Base-by-base conservation (phyloP, 1,140 invertebrate genomes). In the Ips nitidus region DNA sequence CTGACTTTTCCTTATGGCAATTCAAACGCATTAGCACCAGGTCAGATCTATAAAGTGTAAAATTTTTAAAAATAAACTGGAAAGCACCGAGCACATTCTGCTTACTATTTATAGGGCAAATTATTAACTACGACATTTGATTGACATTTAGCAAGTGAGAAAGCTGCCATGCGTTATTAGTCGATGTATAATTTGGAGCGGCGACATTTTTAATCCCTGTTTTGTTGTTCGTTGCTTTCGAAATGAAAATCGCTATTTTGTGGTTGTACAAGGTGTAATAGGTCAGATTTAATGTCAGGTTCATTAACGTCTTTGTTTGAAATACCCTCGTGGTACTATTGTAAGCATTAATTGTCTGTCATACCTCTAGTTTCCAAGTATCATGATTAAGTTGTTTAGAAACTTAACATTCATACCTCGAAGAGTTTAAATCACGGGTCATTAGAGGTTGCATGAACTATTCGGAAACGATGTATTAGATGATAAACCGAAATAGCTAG, bases 161-260 rank as follows among this genome's bases (percentile, higher is more conserved):
- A 60, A 69, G 66, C 57, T 45, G 40, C 59, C 59, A 69, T 69
- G 66, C 66, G 66, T 69, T 69, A 62, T 69, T 69, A 69, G 58
- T 61, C 66, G 22, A 62, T 53, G 66, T 69, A 69, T 62, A 61
- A 69, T 61, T 62, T 61, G 40, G 52, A 45, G 42, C 50, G 58
- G 60, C 63, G 57, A 59, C 60, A 69, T 69, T 69, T 69, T 69
- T 69, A 58, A 66, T 56, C 45, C 40, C 52, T 6, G 52, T 40
- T 50, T 50, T 50, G 22, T 22, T 22, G 22, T 22, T 22, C 22
- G 22, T 22, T 22, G 38, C 22, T 40, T 43, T 60, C 41, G 42
- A 43, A 60, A 43, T 37, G 22, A 45, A 60, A 36, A 60, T 50
- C 52, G 41, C 40, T 60, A 42, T 37, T 45, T 45, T 60, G 58